Base-by-base conservation (phyloP, 2,113 vertebrate genomes). In the Dolichotis patagonum region DNA sequence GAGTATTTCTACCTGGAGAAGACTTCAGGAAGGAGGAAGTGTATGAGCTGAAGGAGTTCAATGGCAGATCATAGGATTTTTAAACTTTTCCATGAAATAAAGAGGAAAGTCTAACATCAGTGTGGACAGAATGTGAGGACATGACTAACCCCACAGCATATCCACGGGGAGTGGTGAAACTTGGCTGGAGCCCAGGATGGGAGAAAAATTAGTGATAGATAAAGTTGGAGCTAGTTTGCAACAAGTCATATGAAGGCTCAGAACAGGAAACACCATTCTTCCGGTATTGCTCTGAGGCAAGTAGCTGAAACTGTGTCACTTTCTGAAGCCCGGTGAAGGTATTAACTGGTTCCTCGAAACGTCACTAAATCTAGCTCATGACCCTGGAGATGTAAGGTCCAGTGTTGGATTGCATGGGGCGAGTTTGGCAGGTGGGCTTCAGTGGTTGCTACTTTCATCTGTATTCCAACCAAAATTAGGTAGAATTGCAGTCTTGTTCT, bases 401-500 rank as follows among this genome's bases (percentile, higher is more conserved):
- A 46, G 9, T 38, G 3, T 0, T 11, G 54, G 43, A 32, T 67
- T 0, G 2, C 0, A 4, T 0, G 2, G 6, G 6, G 24, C 24
- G 26, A 43, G 8, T 9, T 91, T 22, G 41, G 24, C 38, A 14
- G 35, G 32, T 26, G 63, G n/a, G 32, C 19, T 41, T 49, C 26
- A 1, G n/a, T 52, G 24, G 30, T 0, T 56, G 46, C 54, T 67
- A 24, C 22, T 88, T 80, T 67, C 32, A 32, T 84, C 28, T 86
- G 1, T 41, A 35, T 83, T 94, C 65, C 10, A 67, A n/a, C 28
- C 56, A 43, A 49, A 80, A 58, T n/a, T 20, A 63, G 32, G 62
- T 3, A n/a, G 62, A 13, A 6, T 14, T 83, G 16, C 2, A 35
- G 19, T 54, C 80, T 81, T 80, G 54, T 30, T 84, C 38, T 77